Percentiles rank a stretch among this genome's conserved stretches.
Evolutionary conservation across 2,797 vertebrate species (phyloP).

Genomic region (Schizopygopsis malacanthus): DNA sequence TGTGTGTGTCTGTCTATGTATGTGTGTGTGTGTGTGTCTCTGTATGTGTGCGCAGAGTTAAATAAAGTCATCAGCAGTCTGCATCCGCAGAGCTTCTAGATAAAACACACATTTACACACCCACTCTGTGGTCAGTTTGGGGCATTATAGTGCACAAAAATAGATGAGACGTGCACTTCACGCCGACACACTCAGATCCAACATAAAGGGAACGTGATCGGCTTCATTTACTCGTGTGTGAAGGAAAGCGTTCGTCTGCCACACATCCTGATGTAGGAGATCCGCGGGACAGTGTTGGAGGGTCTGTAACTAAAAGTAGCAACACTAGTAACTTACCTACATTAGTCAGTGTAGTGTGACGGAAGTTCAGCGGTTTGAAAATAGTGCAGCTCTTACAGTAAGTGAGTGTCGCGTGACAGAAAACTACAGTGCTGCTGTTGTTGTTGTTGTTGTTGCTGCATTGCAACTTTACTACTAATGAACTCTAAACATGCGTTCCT

Average conservation of each 20-base stretch:
- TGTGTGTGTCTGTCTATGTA: no score
- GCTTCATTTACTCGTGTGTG: not conserved
- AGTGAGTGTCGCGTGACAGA: not conserved
- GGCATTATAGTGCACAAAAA: slow-evolving; percentile 32
- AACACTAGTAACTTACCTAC: not conserved
- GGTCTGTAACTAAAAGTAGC: not conserved
- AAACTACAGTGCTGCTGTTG: no score
- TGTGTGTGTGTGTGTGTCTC: no score
- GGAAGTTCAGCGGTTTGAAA: not conserved
- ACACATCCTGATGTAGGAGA: slow-evolving; percentile 4
- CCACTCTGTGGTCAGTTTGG: slow-evolving; percentile 35
- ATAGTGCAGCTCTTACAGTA: not conserved
- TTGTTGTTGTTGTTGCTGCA: no score
- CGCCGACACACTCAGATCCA: slow-evolving; percentile 25
- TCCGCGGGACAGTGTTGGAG: not conserved
- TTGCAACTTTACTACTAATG: not conserved
- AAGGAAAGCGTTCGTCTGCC: not conserved
- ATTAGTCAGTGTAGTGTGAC: not conserved
- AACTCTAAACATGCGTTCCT: not conserved
- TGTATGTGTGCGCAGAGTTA: not conserved
- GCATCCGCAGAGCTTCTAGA: slow-evolving; percentile 5
- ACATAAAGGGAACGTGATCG: not conserved
- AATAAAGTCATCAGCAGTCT: slow-evolving; percentile 22
- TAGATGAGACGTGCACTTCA: slow-evolving; percentile 32
- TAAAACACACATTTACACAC: slow-evolving; percentile 33